Base-by-base conservation (phyloP, 2,797 vertebrate genomes). In the Pelodytes ibericus region DNA sequence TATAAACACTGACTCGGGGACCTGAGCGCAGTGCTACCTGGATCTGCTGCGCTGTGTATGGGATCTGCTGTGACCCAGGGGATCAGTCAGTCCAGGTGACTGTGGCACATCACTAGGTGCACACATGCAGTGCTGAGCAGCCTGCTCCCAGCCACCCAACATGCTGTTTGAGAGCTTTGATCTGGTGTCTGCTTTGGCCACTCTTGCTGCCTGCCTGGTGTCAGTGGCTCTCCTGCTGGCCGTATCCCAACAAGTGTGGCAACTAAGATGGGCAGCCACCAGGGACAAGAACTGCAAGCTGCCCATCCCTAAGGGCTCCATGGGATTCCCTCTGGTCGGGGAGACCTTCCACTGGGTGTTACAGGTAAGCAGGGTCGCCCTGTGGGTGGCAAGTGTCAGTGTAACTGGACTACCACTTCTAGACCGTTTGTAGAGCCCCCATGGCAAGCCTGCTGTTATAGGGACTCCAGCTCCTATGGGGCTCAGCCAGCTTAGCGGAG, bases 291-390 rank as follows among this genome's bases (percentile, higher is more conserved):
- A 88, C 93, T 96, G 95, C 94, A 96, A 95, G 84, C 88, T 98
- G 66, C 96, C 96, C 68, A 95, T 98, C 90, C 96, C 96, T 41
- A 95, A 95, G 82, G 96, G 96, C 81, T 98, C 96, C 85, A 98
- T 98, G 96, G 96, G 96, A 81, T 97, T 98, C 91, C 96, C 96
- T 71, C 89, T 98, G 86, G 93, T 98, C 87, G 96, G 96, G 80
- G 96, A 98, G 88, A 98, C 96, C 74, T 97, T 95, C 91, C 96
- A 98, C 93, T 98, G 96, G 96, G 90, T 98, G 70, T 87, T 98
- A 71, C 96, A 98, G 96, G 96, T 98, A 96, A 96, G 94, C 3
- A 15, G 6, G 3, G 1, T 0, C 25, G 7, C 3, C 22, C 2
- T 25, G 13, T 64, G 1, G 15, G 41, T 44, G n/a, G n/a, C n/a